Percentiles rank a stretch among this genome's conserved stretches.
Conservation (phyloP, 2,797 vertebrate species). For the Pogoniulus pusillus region DNA sequence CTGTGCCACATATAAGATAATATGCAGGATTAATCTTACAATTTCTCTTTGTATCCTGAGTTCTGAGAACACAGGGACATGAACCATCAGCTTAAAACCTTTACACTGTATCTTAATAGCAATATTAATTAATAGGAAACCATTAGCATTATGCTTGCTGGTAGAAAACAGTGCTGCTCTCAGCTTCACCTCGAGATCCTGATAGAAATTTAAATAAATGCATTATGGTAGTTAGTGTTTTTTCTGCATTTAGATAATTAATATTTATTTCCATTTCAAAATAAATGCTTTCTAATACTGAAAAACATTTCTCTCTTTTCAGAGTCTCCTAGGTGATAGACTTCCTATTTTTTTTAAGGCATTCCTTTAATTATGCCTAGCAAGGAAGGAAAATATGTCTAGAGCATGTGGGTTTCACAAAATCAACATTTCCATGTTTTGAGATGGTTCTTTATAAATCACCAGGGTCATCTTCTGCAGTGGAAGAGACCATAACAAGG, state of each 20-base stretch:
- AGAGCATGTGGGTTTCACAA: not conserved
- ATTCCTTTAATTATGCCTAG: not conserved
- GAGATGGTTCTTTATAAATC: not conserved
- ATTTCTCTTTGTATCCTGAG: not conserved
- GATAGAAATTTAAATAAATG: not conserved
- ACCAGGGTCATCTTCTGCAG: not conserved
- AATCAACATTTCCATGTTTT: not conserved
- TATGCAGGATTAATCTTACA: not conserved
- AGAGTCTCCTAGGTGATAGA: not conserved
- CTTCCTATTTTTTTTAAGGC: not conserved
- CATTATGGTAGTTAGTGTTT: not conserved
- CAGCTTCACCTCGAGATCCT: not conserved
- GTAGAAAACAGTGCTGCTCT: not conserved
- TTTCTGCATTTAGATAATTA: conserved; percentile 12
- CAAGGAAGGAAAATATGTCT: not conserved
- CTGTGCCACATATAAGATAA: not conserved
- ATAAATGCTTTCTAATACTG: not conserved
- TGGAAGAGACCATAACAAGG: not conserved
- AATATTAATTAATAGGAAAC: not conserved
- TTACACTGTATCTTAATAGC: not conserved
- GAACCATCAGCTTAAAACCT: not conserved
- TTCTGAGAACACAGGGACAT: not conserved
- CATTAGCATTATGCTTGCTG: not conserved
- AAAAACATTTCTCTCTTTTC: not conserved
- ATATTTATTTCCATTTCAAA: conserved; percentile 21